Evolutionary conservation across 2,888 invertebrate species (phyloP), one percentile per base, ranked within the genome.

Genomic region (Embidobia sp.): DNA sequence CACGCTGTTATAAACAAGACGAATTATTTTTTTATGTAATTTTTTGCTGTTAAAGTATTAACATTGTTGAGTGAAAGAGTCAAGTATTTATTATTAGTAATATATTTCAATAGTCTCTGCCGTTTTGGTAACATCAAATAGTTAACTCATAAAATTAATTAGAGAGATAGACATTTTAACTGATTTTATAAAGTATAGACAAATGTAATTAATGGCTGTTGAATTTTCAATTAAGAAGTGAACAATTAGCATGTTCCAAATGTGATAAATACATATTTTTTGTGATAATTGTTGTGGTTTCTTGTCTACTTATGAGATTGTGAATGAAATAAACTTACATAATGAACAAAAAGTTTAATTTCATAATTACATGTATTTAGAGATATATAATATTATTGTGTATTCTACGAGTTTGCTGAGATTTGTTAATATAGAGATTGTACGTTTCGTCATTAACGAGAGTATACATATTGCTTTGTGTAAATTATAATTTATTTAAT

Each of bases 401-500:
- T 29, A 61, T 15, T 35, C 37, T 16, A 63, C 29, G 40, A 40
- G 4, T 49, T 49, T 63, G 40, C 29, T 49, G 19, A 40, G 3
- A 63, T 29, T 48, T 63, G 63, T 63, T 40, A 11, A 22, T 48
- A 37, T 15, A 27, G 8, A 37, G 5, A 40, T 40, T 59, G 35
- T 61, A 48, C 11, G 35, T 11, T 37, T 61, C 49, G 19, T 22
- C 11, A 10, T 44, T 40, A 55, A 15, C 19, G 29, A 3, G 8
- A 27, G n/a, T n/a, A n/a, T 37, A 27, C 48, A 40, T 63, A 48
- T 18, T 40, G 49, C 19, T 51, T 64, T 42, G 42, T 64, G 51
- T 64, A 44, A 7, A 51, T 19, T 11, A 22, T 44, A 26, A 42
- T 51, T 49, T 64, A 51, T 51, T 64, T 51, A 64, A 64, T 42